Percentiles rank a stretch among this genome's conserved stretches.
Evolutionary conservation across 2,113 vertebrate species (phyloP).

Genomic region (Salminus brasiliensis): DNA sequence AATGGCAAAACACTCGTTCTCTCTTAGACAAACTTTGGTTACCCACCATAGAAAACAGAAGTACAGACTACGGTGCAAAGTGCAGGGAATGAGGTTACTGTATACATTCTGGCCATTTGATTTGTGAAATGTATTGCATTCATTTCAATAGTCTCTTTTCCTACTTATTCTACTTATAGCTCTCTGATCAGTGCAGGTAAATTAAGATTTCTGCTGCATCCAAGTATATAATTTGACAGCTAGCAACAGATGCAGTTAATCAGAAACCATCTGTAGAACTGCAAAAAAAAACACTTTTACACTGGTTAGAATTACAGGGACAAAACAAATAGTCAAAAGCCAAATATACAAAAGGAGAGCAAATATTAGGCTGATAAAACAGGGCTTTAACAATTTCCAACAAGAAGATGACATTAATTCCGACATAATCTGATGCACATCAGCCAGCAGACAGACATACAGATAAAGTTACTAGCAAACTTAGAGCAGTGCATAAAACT

Average conservation of each 20-base stretch:
- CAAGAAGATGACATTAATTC: neutral
- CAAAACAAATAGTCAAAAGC: neutral
- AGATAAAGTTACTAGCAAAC: neutral
- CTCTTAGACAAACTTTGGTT: no score
- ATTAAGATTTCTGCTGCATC: neutral
- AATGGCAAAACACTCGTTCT: no score
- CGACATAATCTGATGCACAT: neutral
- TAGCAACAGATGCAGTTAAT: conserved; percentile 33
- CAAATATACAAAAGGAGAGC: neutral
- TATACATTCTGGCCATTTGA: no score
- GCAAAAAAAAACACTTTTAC: neutral
- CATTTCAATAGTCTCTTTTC: no score
- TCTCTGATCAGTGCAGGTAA: neutral
- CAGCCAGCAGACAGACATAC: no score
- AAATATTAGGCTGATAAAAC: neutral
- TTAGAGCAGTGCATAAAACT: neutral
- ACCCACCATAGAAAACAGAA: no score
- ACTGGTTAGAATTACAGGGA: neutral
- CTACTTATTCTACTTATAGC: no score
- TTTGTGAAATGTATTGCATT: no score
- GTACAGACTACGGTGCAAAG: no score
- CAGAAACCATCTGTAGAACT: conserved; percentile 18
- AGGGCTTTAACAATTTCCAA: neutral
- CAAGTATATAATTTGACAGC: conserved; percentile 1
- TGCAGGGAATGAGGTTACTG: no score